Evolutionary conservation across 2,888 invertebrate species (phyloP).

Genomic region (Tanytarsus gracilentus): DNA sequence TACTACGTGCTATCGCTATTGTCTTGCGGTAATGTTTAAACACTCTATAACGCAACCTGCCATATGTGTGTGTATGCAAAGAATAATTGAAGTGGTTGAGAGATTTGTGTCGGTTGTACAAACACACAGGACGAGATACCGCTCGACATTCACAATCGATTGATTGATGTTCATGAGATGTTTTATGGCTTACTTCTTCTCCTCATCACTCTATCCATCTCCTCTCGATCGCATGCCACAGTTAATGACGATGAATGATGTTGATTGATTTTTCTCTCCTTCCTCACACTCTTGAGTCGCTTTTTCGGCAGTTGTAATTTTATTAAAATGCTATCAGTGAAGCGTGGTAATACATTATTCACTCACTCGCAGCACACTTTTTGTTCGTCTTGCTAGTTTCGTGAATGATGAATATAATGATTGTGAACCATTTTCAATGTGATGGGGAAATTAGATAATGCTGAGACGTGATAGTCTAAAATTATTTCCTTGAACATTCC

Average conservation of each 20-base stretch:
- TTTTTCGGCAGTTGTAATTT: background rate
- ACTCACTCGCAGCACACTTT: background rate
- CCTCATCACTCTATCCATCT: background rate
- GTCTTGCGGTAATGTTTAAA: no score
- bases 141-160: constrained; percentile 5
- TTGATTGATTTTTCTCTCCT: constrained; percentile 1
- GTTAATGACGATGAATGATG: constrained; percentile 1
- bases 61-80: constrained; percentile 1
- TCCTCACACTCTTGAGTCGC: no score
- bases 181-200: constrained; percentile 21
- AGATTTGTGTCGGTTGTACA: constrained; percentile 13
- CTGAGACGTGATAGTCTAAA: no score
- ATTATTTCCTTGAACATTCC: no score
- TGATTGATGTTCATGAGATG: constrained; percentile 23
- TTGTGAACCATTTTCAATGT: no score
- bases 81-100: background rate
- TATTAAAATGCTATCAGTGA: constrained; percentile 1
- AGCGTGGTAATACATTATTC: background rate
- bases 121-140: no score
- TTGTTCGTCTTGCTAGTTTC: background rate
- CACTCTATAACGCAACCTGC: no score
- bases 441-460: no score
- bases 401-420: no score
- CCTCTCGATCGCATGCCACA: background rate
- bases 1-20: background rate